A percentile compares a stretch with the other conserved stretches of the same genome.
phyloP scores from a whole-genome alignment of 2,888 invertebrate species.

The Cepaea hortensis region DNA sequence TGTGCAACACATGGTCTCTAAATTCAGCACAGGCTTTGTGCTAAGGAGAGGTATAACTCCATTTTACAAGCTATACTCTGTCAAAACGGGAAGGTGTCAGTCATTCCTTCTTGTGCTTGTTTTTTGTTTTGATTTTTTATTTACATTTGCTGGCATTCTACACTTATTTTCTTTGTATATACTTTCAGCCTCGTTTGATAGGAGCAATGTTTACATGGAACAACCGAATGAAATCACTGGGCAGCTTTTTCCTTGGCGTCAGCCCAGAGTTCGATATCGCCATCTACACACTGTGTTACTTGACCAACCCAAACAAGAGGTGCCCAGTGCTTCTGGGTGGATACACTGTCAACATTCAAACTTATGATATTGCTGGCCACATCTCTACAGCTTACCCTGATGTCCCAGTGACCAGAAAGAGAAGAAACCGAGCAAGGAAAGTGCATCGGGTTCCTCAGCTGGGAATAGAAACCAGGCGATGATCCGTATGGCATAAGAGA shows the following conservation, averaged over 20 bases:
- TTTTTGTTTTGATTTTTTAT: no score
- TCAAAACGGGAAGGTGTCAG: no score
- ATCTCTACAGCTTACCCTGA: slow-evolving; percentile 26
- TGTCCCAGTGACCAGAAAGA: not conserved
- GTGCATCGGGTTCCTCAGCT: no score
- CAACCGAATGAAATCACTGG: slow-evolving; percentile 45
- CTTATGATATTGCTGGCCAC: slow-evolving; percentile 75
- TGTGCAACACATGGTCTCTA: no score
- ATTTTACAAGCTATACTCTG: no score
- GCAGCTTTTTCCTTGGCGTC: slow-evolving; percentile 69
- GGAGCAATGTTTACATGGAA: slow-evolving; percentile 47
- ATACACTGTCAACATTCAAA: slow-evolving; percentile 84
- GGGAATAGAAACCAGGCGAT: no score
- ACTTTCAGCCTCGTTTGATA: slow-evolving; percentile 36
- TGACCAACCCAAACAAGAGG: slow-evolving; percentile 80
- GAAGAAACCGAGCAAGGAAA: not conserved
- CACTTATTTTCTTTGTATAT: not conserved
- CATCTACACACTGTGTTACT: slow-evolving; percentile 90
- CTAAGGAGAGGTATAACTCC: no score
- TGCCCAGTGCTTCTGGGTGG: slow-evolving; percentile 86
- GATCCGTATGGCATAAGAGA: no score
- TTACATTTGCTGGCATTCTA: not conserved
- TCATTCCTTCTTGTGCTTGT: no score
- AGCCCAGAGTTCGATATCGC: slow-evolving; percentile 95
- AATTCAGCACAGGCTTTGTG: no score